Evolutionary conservation across 37 sponge, comb jelly and placozoan species (phyloP).

Genomic region (Aplysina aerophoba): DNA sequence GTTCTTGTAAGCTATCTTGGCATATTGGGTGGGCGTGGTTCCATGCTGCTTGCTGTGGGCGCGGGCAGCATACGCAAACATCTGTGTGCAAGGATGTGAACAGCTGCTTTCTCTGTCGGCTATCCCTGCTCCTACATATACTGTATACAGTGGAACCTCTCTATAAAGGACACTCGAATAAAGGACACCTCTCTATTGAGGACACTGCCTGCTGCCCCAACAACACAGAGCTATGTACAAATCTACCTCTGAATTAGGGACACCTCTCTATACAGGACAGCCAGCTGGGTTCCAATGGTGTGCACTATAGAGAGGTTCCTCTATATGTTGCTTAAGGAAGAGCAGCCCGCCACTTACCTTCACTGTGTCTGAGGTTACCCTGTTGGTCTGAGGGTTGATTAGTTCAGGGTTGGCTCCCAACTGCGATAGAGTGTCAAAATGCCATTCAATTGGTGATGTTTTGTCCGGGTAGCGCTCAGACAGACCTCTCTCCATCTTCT

Average conservation of each 20-base stretch:
- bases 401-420: constrained; percentile 59
- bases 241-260: no score
- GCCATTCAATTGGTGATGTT: constrained; percentile 60
- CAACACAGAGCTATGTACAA: no score
- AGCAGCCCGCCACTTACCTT: constrained; percentile 35
- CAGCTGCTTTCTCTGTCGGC: no score
- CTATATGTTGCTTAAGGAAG: no score
- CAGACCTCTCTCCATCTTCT: constrained; percentile 78
- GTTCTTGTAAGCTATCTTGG: constrained; percentile 74
- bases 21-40: constrained; percentile 62
- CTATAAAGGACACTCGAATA: no score
- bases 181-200: no score
- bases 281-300: no score
- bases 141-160: no score
- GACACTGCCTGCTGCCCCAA: no score
- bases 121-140: no score
- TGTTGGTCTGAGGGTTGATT: constrained; percentile 60
- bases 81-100: constrained; percentile 31
- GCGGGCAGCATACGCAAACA: constrained; percentile 81
- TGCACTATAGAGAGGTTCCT: no score
- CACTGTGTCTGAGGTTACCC: constrained; percentile 68
- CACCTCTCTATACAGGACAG: no score
- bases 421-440: constrained; percentile 46
- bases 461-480: constrained; percentile 66
- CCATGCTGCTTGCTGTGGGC: constrained; percentile 69